Percentiles rank a stretch among this genome's conserved stretches.
Conservation (phyloP, 2,888 invertebrate genomes). For the Lathronympha strigana region DNA sequence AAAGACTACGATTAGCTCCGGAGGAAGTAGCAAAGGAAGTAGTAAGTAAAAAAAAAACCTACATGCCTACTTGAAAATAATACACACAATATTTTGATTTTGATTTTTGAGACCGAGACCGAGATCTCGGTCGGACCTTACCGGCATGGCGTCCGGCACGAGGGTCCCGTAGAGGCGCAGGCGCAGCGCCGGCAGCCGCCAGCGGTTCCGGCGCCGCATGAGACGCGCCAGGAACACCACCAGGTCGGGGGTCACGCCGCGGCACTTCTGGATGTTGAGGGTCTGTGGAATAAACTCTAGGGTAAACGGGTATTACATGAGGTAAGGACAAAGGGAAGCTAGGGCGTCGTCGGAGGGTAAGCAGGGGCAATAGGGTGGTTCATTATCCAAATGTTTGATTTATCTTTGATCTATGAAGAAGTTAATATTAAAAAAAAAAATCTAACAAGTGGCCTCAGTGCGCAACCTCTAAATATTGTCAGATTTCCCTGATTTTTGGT, state of each 20-base stretch:
- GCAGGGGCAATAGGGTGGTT: too few relatives aligned
- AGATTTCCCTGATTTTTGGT: too few relatives aligned
- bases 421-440: too few relatives aligned
- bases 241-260: neutral
- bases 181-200: slow-evolving; percentile 13
- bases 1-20: neutral
- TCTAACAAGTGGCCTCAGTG: too few relatives aligned
- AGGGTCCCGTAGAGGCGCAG: slow-evolving; percentile 2
- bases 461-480: too few relatives aligned
- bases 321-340: neutral
- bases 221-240: slow-evolving; percentile 7
- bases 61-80: too few relatives aligned
- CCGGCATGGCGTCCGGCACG: slow-evolving; percentile 6
- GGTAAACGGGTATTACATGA: neutral
- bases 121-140: too few relatives aligned
- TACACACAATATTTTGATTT: too few relatives aligned
- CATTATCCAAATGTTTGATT: too few relatives aligned
- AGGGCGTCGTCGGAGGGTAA: too few relatives aligned
- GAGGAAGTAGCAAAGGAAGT: neutral
- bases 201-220: slow-evolving; percentile 10
- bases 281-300: neutral
- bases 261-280: slow-evolving; percentile 4
- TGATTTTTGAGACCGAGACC: too few relatives aligned
- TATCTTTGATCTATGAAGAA: too few relatives aligned
- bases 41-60: slow-evolving; percentile 17